Percentiles rank a stretch among this genome's conserved stretches.
Conservation (phyloP, 2,113 vertebrate species). For the Pipra filicauda region DNA sequence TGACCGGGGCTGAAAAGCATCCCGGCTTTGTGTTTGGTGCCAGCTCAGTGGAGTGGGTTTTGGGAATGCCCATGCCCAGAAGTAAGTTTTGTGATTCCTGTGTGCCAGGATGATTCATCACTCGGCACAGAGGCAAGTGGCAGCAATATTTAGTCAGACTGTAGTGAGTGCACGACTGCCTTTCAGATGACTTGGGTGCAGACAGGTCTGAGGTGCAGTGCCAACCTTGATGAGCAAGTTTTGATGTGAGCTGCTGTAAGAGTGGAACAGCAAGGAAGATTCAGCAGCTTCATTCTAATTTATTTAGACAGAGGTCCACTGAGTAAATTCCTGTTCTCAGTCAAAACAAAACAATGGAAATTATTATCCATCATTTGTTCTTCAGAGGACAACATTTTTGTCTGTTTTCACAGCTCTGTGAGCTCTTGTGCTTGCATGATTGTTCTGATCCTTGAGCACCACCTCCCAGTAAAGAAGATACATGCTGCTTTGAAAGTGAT, state of each 20-base stretch:
- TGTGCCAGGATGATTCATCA: background rate
- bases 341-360: background rate
- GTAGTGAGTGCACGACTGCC: background rate
- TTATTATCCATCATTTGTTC: accelerated
- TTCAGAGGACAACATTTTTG: background rate
- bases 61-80: accelerated
- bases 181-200: background rate
- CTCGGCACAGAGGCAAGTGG: background rate
- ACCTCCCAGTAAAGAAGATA: background rate
- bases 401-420: background rate
- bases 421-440: background rate
- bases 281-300: background rate
- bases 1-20: background rate
- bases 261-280: background rate
- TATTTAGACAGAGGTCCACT: background rate
- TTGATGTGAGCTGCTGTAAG: background rate
- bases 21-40: background rate
- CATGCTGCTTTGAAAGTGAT: background rate
- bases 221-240: background rate
- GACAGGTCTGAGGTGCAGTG: background rate
- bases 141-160: background rate
- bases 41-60: background rate
- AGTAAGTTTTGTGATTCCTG: background rate
- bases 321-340: background rate
- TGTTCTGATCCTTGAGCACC: background rate